Conservation (phyloP, 2,797 vertebrate genomes). For the Ctenosaura bakeri region DNA sequence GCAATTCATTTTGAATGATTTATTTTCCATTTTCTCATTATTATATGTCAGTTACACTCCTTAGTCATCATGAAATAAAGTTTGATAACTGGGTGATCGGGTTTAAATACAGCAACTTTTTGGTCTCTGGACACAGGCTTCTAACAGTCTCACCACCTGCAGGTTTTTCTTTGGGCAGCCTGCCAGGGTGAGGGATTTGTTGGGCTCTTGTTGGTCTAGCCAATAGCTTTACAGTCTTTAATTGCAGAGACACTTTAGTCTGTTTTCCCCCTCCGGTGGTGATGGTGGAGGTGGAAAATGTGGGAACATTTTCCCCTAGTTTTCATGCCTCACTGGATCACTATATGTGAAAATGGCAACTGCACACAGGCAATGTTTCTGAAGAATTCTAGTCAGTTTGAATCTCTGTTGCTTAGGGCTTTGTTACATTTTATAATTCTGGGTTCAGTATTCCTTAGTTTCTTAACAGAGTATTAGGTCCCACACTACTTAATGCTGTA, state of each 20-base stretch:
- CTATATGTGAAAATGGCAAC: slow-evolving; percentile 6
- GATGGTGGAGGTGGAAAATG: background rate
- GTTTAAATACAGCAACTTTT: slow-evolving; percentile 69
- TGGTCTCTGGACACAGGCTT: slow-evolving; percentile 70
- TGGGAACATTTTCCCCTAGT: background rate
- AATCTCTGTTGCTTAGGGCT: slow-evolving; percentile 19
- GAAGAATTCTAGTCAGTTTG: background rate
- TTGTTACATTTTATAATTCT: background rate
- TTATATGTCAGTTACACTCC: slow-evolving; percentile 8
- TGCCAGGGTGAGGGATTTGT: slow-evolving; percentile 73
- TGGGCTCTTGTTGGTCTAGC: slow-evolving; percentile 67
- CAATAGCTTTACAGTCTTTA: slow-evolving; percentile 71
- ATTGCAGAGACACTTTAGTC: slow-evolving; percentile 52
- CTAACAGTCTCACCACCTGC: slow-evolving; percentile 74
- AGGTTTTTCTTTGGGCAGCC: slow-evolving; percentile 63
- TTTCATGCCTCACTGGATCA: background rate
- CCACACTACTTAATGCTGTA: background rate
- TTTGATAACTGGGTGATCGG: slow-evolving; percentile 41
- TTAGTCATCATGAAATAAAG: slow-evolving; percentile 15
- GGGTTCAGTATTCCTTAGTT: background rate
- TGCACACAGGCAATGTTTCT: background rate
- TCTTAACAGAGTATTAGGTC: background rate
- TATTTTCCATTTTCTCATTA: background rate
- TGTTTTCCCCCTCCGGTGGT: background rate
- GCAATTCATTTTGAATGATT: slow-evolving; percentile 6